A percentile compares a stretch with the other conserved stretches of the same genome.
These are phyloP conservation scores for Pherbina coryleti DNA, from an alignment of 2,888 invertebrate species.

Conservation along the genomic window DNA sequence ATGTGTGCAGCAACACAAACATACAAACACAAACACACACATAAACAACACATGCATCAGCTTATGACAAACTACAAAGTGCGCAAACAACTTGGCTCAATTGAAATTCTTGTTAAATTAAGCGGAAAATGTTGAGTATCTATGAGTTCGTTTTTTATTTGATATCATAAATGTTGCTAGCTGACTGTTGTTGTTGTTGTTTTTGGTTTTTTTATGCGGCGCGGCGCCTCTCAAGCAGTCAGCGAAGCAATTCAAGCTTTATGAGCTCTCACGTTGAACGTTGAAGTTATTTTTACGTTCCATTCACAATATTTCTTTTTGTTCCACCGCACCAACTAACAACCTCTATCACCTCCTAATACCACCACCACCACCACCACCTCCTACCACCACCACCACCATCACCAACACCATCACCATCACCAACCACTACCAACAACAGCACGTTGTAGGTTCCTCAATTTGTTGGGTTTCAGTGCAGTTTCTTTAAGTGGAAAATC, in stretches of 20 bases:
- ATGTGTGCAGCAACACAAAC: neutral
- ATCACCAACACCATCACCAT: too few relatives aligned
- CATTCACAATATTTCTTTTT: neutral
- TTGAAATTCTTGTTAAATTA: conserved; percentile 67
- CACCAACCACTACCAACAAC: too few relatives aligned
- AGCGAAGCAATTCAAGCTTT: neutral
- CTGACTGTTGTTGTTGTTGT: conserved; percentile 38
- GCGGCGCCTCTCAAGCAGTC: neutral
- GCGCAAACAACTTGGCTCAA: conserved; percentile 48
- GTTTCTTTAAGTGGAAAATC: too few relatives aligned
- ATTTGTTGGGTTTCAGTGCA: too few relatives aligned
- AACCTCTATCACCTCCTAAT: too few relatives aligned
- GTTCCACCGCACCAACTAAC: too few relatives aligned
- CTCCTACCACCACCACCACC: too few relatives aligned
- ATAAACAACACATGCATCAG: neutral
- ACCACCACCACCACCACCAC: too few relatives aligned
- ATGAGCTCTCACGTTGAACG: neutral
- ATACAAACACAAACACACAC: neutral
- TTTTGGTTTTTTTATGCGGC: neutral
- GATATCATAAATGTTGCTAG: neutral
- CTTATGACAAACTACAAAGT: neutral
- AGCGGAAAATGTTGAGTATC: conserved; percentile 58
- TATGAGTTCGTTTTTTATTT: neutral
- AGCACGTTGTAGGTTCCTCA: too few relatives aligned
- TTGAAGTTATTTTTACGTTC: neutral